phyloP scores from a whole-genome alignment of 2,888 invertebrate species.

The Drepanosiphum platanoidis region DNA sequence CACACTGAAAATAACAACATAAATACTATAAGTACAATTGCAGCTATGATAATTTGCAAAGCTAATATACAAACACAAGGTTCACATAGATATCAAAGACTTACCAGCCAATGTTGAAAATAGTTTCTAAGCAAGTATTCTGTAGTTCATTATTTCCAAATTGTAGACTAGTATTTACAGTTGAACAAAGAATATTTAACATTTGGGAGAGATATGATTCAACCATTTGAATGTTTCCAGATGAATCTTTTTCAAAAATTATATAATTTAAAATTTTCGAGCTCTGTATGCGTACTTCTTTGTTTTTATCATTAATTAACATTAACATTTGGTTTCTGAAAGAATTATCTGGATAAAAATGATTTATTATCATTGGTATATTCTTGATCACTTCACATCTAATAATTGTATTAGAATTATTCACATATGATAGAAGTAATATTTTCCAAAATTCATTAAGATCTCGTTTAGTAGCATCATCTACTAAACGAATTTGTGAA shows the following conservation, averaged over 20 bases:
- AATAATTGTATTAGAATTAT: constrained; percentile 40
- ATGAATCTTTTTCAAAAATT: constrained; percentile 51
- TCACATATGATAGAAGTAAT: constrained; percentile 43
- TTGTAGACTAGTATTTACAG: constrained; percentile 47
- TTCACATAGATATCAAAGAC: not conserved
- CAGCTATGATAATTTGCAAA: not conserved
- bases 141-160: constrained; percentile 47
- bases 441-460: constrained; percentile 51
- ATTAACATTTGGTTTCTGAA: constrained; percentile 53
- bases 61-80: not conserved
- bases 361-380: constrained; percentile 51
- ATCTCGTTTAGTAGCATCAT: not conserved
- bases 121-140: constrained; percentile 55
- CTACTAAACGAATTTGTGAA: not conserved
- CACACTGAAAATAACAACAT: constrained; percentile 62
- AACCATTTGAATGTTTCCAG: constrained; percentile 38
- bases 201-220: constrained; percentile 34
- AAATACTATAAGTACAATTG: not conserved
- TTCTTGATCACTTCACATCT: constrained; percentile 51
- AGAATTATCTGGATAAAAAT: constrained; percentile 33
- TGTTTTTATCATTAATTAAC: constrained; percentile 52
- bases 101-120: constrained; percentile 59
- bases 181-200: constrained; percentile 41
- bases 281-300: constrained; percentile 52
- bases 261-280: constrained; percentile 56